Conservation (phyloP, 2,797 vertebrate genomes). For the Poecilia wingei region DNA sequence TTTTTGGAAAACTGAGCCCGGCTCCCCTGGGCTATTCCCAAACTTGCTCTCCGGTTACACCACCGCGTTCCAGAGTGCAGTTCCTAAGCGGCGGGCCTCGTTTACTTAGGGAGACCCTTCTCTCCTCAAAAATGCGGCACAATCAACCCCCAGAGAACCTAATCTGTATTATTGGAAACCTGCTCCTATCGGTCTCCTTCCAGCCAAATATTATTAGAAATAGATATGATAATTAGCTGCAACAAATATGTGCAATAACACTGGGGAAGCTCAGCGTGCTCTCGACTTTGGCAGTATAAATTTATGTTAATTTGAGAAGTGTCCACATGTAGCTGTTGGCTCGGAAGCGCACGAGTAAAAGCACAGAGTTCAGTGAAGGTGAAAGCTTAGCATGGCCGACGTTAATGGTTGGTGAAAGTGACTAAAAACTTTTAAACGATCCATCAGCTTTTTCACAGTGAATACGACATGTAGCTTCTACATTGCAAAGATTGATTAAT, state of each 20-base stretch:
- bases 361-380: background rate
- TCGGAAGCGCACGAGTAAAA: background rate
- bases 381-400: background rate
- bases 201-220: slow-evolving; percentile 80
- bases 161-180: slow-evolving; percentile 82
- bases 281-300: slow-evolving; percentile 35
- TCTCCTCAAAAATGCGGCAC: slow-evolving; percentile 62
- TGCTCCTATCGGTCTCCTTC: slow-evolving; percentile 71
- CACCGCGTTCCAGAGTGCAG: slow-evolving; percentile 70
- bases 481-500: background rate
- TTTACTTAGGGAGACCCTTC: slow-evolving; percentile 78
- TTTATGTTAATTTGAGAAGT: slow-evolving; percentile 35
- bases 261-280: slow-evolving; percentile 48
- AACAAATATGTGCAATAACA: slow-evolving; percentile 73
- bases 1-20: slow-evolving; percentile 72
- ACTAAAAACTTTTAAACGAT: background rate
- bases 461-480: background rate
- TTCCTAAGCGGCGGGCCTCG: slow-evolving; percentile 65
- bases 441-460: background rate
- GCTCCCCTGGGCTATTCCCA: slow-evolving; percentile 75
- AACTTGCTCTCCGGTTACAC: slow-evolving; percentile 75
- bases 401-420: background rate
- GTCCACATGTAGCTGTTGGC: background rate
- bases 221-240: slow-evolving; percentile 78
- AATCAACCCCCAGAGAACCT: slow-evolving; percentile 72